These are phyloP conservation scores for Crotalus tigris DNA, from an alignment of 2,113 vertebrate genomes.

Conservation along the genomic window DNA sequence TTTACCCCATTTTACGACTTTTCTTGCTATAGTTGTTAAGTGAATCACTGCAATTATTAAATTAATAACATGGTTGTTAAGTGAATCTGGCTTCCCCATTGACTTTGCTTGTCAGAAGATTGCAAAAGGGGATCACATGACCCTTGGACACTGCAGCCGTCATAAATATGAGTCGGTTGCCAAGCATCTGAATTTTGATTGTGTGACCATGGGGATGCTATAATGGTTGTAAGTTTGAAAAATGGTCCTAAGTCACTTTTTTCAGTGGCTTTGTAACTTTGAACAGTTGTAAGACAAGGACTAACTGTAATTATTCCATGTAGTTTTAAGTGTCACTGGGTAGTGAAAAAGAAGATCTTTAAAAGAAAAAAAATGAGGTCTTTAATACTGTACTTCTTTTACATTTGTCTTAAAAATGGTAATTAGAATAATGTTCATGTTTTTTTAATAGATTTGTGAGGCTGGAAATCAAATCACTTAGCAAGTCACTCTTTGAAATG, in stretches of 20 bases:
- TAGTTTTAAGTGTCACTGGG: neutral
- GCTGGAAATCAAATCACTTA: neutral
- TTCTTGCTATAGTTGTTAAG: neutral
- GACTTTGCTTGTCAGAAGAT: neutral
- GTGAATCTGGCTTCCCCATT: neutral
- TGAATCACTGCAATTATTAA: neutral
- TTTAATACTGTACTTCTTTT: neutral
- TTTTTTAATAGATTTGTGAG: neutral
- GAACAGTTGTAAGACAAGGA: neutral
- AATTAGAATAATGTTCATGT: neutral
- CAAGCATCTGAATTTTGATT: neutral
- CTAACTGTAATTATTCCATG: neutral
- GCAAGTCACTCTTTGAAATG: neutral
- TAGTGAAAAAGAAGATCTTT: conserved; percentile 6
- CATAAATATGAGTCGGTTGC: neutral
- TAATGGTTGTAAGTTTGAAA: neutral
- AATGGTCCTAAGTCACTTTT: neutral
- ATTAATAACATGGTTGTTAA: neutral
- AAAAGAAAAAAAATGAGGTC: neutral
- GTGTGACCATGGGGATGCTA: neutral
- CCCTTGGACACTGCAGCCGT: neutral
- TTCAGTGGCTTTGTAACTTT: neutral
- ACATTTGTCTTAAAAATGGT: neutral
- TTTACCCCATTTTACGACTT: neutral
- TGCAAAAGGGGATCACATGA: neutral